A percentile compares a stretch with the other conserved stretches of the same genome.
These are phyloP conservation scores for Octodon degus DNA, from an alignment of 2,113 vertebrate species.

Conservation along the genomic window DNA sequence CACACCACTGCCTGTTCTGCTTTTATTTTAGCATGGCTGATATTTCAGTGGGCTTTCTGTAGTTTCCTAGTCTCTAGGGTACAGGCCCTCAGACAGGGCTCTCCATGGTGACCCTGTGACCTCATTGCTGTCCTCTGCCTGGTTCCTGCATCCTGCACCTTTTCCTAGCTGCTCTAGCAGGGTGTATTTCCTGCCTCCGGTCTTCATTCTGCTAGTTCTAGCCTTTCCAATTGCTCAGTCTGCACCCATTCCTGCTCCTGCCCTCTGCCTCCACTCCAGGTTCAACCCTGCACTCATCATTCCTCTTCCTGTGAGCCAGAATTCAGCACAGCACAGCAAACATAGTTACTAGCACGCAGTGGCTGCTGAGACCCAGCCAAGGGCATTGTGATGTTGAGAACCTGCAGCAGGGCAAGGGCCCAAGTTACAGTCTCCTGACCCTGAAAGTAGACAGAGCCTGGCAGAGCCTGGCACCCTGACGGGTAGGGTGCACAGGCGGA, in stretches of 20 bases:
- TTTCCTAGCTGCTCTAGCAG: background rate
- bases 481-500: background rate
- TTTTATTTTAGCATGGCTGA: background rate
- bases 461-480: background rate
- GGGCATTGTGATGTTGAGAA: background rate
- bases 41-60: background rate
- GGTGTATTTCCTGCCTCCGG: background rate
- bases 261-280: background rate
- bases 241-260: background rate
- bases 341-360: background rate
- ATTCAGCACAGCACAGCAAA: background rate
- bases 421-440: background rate
- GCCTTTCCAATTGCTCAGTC: background rate
- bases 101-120: background rate
- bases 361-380: background rate
- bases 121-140: background rate
- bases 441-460: background rate
- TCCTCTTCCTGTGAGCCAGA: background rate
- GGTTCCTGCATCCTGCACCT: background rate
- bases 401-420: background rate
- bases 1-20: too few relatives aligned
- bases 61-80: background rate
- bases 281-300: background rate
- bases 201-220: background rate
- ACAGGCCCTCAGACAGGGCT: background rate